Base-by-base conservation (phyloP, 35 echinoderm and acorn worm genomes). In the Heliocidaris erythrogramma region DNA sequence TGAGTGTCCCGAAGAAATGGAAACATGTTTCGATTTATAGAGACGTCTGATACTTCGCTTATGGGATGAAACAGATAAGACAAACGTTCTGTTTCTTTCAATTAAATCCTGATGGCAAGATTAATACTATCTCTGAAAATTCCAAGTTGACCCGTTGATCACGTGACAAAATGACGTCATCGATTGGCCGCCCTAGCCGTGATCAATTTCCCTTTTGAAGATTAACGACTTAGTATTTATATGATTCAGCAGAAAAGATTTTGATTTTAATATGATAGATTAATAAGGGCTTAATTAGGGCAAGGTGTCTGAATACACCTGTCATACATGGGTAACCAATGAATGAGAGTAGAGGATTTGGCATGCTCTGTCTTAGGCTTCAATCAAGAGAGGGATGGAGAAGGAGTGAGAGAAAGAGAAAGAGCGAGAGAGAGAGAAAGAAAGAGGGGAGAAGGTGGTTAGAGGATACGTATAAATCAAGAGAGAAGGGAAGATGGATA, bases 191-290 rank as follows among this genome's bases (percentile, higher is more conserved):
- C 31, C 29, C 87, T 18, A 89, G 47, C 31, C 31, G 87, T 47
- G 31, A 89, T 89, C 87, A 89, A 89, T 48, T 89, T 89, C 87
- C 87, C 30, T 89, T 32, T 32, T 89, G 87, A 89, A 48, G 17
- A 47, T 89, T 35, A 89, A 89, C 14, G 47, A 48, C 32, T 89
- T 18, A 7, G 47, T 27, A 42, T 48, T 89, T 17, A 13, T 88
- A 48, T 89, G 87, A 89, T 89, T 89, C 87, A 89, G 87, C 87
- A 89, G 21, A 78, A 78, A 78, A 27, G 5, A 78, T 78, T 78
- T 78, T 78, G 65, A 78, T 78, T n/a, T 27, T 78, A 24, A n/a
- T 27, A 78, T 78, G 21, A 78, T 27, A 24, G 65, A 78, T 78
- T 78, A 78, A 78, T 78, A n/a, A 78, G 65, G 65, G 65, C 18